phyloP scores from a whole-genome alignment of 2,113 vertebrate species.

The Cinclus mexicanus region DNA sequence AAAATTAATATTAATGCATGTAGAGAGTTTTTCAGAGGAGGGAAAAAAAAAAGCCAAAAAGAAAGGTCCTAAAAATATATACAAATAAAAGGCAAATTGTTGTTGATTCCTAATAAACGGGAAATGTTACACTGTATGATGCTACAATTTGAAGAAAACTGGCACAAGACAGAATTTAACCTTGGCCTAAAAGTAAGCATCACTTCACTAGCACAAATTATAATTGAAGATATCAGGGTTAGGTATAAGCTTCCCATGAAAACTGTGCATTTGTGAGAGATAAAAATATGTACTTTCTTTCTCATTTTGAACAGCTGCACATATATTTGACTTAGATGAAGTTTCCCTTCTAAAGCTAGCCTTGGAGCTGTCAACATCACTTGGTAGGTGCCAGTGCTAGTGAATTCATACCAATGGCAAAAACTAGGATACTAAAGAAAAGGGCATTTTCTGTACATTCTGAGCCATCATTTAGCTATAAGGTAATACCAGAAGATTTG shows the following conservation, averaged over 20 bases:
- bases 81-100: not conserved
- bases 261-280: not conserved
- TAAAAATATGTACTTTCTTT: rapidly evolving
- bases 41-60: not conserved
- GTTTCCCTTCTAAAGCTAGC: not conserved
- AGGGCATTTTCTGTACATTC: not conserved
- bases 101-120: not conserved
- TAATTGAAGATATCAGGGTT: not conserved
- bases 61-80: not conserved
- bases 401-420: not conserved
- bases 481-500: not conserved
- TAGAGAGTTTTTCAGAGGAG: not conserved
- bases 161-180: not conserved
- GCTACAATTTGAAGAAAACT: not conserved
- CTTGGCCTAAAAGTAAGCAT: not conserved
- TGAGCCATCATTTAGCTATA: not conserved
- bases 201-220: not conserved
- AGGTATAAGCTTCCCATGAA: not conserved
- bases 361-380: not conserved
- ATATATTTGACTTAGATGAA: not conserved
- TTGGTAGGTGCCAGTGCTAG: not conserved
- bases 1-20: not conserved
- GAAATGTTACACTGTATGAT: not conserved
- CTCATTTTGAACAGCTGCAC: not conserved
- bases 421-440: not conserved